Evolutionary conservation across 2,888 invertebrate species (phyloP), one percentile per base, ranked within the genome.

Genomic region (Deilephila elpenor): DNA sequence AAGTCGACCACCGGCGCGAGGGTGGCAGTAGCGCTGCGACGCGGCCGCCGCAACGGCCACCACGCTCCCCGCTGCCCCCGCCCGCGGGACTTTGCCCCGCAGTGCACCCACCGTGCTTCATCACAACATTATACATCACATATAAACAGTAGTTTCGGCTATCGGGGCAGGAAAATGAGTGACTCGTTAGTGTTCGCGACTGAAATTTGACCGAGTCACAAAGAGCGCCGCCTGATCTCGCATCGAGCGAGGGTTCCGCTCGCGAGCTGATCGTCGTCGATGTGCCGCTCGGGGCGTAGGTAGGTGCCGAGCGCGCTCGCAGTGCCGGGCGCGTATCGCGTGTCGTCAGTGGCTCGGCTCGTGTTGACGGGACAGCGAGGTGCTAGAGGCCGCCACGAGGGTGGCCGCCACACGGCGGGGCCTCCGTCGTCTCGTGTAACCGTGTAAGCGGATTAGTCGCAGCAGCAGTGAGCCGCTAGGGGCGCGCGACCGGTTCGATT

Each of bases 21-120:
- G 64, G 71, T 70, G 77, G 70, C 59, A 70, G 73, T 71, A 74
- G 71, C 79, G 76, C 76, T 75, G 75, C 76, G 72, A 76, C 75
- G 75, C 75, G 75, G 74, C 70, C 76, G 75, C 76, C 75, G 60
- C 71, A 60, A 71, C 71, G 44, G 59, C 59, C 25, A 71, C 20
- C 44, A 44, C 44, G 37, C 71, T 25, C 60, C 64, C 53, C 67
- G 64, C 59, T 34, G 37, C 34, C 62, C 37, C 62, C 64, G 17
- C 51, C 44, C 67, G 67, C 44, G 67, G 25, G 67, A 67, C 67
- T 67, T 44, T 37, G 44, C 59, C 59, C 53, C 51, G 51, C 72
- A 62, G 34, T 53, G 29, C n/a, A 37, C 20, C 11, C 51, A 51
- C 25, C 25, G 51, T 17, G 67, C 44, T 67, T 17, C 59, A 70